These are phyloP conservation scores for Doryteuthis pealeii DNA, from an alignment of 1,140 invertebrate species.

Conservation along the genomic window DNA sequence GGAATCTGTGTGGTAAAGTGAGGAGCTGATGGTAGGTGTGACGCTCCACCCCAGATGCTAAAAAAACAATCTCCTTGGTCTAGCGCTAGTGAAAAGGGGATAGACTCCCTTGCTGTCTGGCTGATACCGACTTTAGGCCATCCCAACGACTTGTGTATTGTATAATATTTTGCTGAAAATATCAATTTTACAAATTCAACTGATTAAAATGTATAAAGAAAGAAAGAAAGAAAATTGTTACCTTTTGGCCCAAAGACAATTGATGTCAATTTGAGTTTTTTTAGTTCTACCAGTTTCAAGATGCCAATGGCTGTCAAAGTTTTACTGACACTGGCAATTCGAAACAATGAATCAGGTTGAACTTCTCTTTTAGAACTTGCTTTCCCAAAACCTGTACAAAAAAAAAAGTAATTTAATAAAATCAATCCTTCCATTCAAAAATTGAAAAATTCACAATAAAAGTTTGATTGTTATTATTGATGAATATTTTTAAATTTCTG, in stretches of 20 bases:
- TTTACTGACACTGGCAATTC: slow-evolving; percentile 50
- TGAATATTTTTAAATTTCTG: slow-evolving; percentile 24
- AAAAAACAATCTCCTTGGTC: no score
- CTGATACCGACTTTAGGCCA: no score
- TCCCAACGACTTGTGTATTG: no score
- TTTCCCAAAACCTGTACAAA: slow-evolving; percentile 41
- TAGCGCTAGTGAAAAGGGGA: no score
- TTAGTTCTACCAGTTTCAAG: slow-evolving; percentile 33
- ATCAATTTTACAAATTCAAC: no score
- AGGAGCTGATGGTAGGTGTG: no score
- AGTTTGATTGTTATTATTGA: slow-evolving; percentile 19
- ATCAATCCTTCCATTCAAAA: background rate
- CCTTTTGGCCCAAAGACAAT: slow-evolving; percentile 43
- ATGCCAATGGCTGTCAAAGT: slow-evolving; percentile 45
- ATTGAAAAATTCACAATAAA: slow-evolving; percentile 12
- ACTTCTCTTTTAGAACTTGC: slow-evolving; percentile 35
- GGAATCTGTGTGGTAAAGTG: no score
- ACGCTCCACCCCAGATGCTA: no score
- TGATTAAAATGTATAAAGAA: background rate
- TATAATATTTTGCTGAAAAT: no score
- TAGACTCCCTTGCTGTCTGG: no score
- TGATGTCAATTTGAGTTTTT: slow-evolving; percentile 29
- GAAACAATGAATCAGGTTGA: slow-evolving; percentile 32
- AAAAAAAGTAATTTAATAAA: slow-evolving; percentile 12
- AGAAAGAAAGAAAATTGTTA: slow-evolving; percentile 12